Evolutionary conservation across 2,797 vertebrate genomes (phyloP).

Genomic region (Pristis pectinata): DNA sequence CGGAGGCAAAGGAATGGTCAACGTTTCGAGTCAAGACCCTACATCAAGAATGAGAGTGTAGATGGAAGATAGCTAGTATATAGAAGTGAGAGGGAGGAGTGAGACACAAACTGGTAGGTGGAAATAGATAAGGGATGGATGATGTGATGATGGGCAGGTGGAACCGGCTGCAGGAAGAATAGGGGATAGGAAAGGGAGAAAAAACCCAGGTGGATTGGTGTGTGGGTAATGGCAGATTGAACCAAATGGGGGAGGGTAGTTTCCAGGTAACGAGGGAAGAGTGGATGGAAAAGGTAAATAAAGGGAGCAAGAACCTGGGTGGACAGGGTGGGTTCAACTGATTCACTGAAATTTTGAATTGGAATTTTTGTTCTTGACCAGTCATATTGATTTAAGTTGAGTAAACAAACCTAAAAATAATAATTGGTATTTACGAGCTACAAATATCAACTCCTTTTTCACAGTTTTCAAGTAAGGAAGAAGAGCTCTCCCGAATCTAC

Average conservation of each 20-base stretch:
- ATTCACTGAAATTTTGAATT: background rate
- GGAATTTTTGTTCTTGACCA: background rate
- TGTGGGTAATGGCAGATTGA: background rate
- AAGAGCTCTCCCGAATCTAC: slow-evolving; percentile 43
- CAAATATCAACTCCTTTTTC: background rate
- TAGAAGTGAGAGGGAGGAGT: no score
- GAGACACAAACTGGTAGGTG: background rate
- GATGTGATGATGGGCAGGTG: background rate
- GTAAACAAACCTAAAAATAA: background rate
- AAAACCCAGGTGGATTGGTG: background rate
- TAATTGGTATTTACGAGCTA: background rate
- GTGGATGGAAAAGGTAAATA: no score
- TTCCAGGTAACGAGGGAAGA: no score
- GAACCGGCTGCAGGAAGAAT: background rate
- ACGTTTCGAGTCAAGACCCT: no score
- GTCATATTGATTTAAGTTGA: background rate
- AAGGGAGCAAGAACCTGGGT: no score
- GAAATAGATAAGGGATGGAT: background rate
- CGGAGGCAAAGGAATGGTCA: no score
- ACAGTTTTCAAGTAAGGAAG: slow-evolving; percentile 40
- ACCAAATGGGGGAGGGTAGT: background rate
- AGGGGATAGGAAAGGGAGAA: background rate
- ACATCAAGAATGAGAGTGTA: no score
- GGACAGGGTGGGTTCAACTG: background rate
- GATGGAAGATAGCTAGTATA: no score